A percentile compares a stretch with the other conserved stretches of the same genome.
Evolutionary conservation across 1,140 invertebrate species (phyloP).

Genomic region (Adoxophyes honmai): DNA sequence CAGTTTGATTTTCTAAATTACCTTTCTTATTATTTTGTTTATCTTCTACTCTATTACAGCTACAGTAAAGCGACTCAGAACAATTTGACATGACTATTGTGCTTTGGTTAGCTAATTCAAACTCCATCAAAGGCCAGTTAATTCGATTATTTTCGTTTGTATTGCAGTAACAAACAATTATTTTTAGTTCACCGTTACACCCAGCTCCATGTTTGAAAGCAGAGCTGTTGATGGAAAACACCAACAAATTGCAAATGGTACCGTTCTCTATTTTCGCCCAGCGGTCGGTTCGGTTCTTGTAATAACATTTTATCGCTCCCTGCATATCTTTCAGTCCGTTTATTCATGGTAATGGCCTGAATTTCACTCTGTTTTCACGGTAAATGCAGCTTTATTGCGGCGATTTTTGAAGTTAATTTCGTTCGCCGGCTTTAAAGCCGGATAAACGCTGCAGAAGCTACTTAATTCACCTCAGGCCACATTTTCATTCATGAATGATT

Average conservation of each 20-base stretch:
- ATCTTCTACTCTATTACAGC: no score
- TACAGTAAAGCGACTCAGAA: no score
- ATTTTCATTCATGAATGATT: constrained; percentile 11
- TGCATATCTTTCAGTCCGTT: constrained; percentile 10
- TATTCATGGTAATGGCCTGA: not conserved
- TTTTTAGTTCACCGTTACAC: no score
- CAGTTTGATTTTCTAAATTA: no score
- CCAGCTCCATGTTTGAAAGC: no score
- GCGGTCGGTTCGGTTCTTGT: not conserved
- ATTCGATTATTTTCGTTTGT: no score
- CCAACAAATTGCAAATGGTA: not conserved
- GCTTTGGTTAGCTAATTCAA: no score
- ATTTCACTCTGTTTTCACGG: not conserved
- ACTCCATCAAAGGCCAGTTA: no score
- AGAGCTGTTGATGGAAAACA: not conserved
- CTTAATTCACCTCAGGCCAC: constrained; percentile 3
- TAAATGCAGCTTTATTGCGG: not conserved
- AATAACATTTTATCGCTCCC: not conserved
- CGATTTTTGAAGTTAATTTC: not conserved
- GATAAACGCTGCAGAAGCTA: constrained; percentile 4
- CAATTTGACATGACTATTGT: no score
- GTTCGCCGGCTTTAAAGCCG: not conserved
- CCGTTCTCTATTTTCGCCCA: not conserved
- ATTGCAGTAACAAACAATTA: no score
- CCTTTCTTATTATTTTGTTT: no score